Percentiles rank a stretch among this genome's conserved stretches.
Evolutionary conservation across 2,797 vertebrate genomes (phyloP).

Genomic region (Cynopterus sphinx): DNA sequence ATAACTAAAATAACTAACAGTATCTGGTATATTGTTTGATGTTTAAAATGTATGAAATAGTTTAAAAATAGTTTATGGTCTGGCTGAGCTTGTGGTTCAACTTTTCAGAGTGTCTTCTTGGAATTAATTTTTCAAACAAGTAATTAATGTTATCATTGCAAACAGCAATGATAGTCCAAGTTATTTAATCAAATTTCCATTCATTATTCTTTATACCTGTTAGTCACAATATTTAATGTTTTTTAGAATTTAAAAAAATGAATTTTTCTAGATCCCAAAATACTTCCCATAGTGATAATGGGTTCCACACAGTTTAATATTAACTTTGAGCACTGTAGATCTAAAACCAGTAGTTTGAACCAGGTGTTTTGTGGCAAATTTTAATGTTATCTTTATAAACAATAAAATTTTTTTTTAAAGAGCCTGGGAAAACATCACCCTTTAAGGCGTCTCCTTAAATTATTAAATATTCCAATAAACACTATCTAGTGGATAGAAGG

Average conservation of each 20-base stretch:
- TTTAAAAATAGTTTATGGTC: not conserved
- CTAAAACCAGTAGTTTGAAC: not conserved
- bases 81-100: not conserved
- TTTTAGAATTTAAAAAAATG: not conserved
- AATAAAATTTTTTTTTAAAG: not conserved
- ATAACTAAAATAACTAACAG: not conserved
- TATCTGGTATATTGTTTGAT: not conserved
- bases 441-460: conserved; percentile 6
- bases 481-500: conserved; percentile 20
- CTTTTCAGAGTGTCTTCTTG: not conserved
- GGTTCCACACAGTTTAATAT: not conserved
- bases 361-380: conserved; percentile 11
- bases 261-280: conserved; percentile 2
- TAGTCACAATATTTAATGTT: not conserved
- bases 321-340: not conserved
- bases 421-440: not conserved
- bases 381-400: not conserved
- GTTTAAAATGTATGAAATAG: not conserved
- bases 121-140: conserved; percentile 21
- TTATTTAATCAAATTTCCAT: not conserved
- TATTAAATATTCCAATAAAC: conserved; percentile 56
- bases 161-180: not conserved
- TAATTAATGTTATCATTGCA: not conserved
- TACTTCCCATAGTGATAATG: not conserved
- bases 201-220: not conserved